Base-by-base conservation (phyloP, 2,888 invertebrate genomes). In the Automeris io region DNA sequence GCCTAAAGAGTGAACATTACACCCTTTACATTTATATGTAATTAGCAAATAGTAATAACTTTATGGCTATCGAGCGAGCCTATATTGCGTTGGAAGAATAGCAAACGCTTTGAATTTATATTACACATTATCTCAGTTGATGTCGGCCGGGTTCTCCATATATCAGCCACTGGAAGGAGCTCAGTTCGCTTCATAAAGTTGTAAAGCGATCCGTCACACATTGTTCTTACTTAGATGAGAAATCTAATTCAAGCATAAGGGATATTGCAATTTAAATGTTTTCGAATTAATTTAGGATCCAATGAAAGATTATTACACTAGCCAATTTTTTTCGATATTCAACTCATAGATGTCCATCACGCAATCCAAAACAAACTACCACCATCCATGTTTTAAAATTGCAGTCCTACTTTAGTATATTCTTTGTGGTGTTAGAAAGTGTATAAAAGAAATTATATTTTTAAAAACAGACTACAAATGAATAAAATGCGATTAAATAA, bases 101-200 rank as follows among this genome's bases (percentile, higher is more conserved):
- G 60, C 61, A 61, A n/a, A 57, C 59, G 62, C 65, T 65, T 57
- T 74, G 77, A 72, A 76, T 77, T 73, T 75, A 70, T 75, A 75
- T 73, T 66, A 70, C 64, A 62, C 57, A 73, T 74, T 75, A 75
- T 63, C 67, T 63, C 64, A 47, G 60, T 58, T 47, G 57, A 54
- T 52, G 61, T 64, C 54, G 54, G 57, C 43, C 46, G 51, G 57
- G 42, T 60, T 63, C 55, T 57, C 57, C 57, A 63, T 62, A 68
- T 56, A 61, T 57, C 53, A 61, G 54, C 55, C 53, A 57, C 53
- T 50, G 45, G 38, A 51, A 44, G 43, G 45, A 57, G 60, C 58
- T 64, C 62, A 63, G 57, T 66, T 61, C 67, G 61, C 61, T 68
- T 62, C 63, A 70, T 68, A 65, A 23, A 37, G 13, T 31, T 31